Percentiles rank a stretch among this genome's conserved stretches.
phyloP scores from a whole-genome alignment of 2,113 vertebrate genomes.

The Myodes glareolus region DNA sequence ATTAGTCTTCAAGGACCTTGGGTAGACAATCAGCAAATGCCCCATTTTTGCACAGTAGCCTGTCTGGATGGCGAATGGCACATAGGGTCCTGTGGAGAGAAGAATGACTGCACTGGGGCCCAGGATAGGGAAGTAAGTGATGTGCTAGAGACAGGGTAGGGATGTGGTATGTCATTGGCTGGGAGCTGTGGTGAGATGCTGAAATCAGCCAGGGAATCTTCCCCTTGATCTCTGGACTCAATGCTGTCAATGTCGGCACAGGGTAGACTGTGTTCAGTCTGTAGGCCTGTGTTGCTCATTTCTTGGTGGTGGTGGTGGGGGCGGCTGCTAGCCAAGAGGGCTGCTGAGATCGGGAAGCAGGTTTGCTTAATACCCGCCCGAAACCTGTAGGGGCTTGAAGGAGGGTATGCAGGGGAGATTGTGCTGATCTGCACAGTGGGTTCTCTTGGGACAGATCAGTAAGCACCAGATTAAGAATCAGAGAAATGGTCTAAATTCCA shows the following conservation, averaged over 20 bases:
- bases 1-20: not conserved
- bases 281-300: not conserved
- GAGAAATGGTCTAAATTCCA: not conserved
- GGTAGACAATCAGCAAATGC: not conserved
- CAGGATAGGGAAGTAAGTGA: not conserved
- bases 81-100: not conserved
- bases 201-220: not conserved
- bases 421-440: not conserved
- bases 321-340: not conserved
- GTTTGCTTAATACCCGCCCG: not conserved
- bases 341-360: not conserved
- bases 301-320: not conserved
- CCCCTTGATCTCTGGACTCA: not conserved
- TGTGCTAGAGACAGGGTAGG: not conserved
- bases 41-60: not conserved
- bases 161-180: not conserved
- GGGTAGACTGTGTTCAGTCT: not conserved
- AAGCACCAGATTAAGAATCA: not conserved
- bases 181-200: not conserved
- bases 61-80: not conserved
- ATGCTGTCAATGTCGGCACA: not conserved
- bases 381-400: not conserved
- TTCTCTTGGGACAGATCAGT: not conserved
- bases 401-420: not conserved
- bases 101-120: not conserved